Conservation (phyloP, 2,888 invertebrate species). For the Drosophila colorata region DNA sequence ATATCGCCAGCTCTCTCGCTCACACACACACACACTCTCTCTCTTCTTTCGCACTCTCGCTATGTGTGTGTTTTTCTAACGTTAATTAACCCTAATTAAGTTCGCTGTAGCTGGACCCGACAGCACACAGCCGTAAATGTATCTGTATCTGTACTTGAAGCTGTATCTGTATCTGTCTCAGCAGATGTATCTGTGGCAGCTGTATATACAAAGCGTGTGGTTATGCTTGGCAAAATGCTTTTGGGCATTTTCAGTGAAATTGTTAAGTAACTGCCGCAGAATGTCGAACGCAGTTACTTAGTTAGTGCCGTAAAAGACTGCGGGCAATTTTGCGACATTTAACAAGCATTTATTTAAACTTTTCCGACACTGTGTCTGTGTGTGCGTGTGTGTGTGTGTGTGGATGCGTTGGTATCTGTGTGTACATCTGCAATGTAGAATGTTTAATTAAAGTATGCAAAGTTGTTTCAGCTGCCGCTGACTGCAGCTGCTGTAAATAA, state of each 20-base stretch:
- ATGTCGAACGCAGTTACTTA: conserved; percentile 56
- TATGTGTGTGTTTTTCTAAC: conserved; percentile 60
- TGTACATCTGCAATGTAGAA: conserved; percentile 54
- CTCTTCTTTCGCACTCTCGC: background rate
- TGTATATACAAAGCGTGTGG: conserved; percentile 20
- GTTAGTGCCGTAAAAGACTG: conserved; percentile 48
- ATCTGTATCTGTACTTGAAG: conserved; percentile 1
- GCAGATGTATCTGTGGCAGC: conserved; percentile 7
- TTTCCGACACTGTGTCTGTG: conserved; percentile 19
- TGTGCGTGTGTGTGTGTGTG: background rate
- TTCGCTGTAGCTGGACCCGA: conserved; percentile 35
- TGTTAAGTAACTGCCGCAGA: conserved; percentile 59
- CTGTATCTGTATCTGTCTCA: conserved; percentile 6
- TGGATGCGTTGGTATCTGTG: conserved; percentile 9
- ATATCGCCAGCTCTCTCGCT: conserved; percentile 30
- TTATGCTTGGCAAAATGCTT: conserved; percentile 42
- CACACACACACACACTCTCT: background rate
- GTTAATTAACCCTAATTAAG: conserved; percentile 80
- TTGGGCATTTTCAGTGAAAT: conserved; percentile 57
- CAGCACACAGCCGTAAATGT: conserved; percentile 20
- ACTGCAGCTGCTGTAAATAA: conserved; percentile 67
- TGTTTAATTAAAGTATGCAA: conserved; percentile 76
- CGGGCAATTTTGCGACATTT: conserved; percentile 67
- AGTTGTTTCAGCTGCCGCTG: conserved; percentile 64
- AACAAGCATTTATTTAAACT: conserved; percentile 71